Evolutionary conservation across 2,888 invertebrate genomes (phyloP).

Genomic region (Hymenopus coronatus): DNA sequence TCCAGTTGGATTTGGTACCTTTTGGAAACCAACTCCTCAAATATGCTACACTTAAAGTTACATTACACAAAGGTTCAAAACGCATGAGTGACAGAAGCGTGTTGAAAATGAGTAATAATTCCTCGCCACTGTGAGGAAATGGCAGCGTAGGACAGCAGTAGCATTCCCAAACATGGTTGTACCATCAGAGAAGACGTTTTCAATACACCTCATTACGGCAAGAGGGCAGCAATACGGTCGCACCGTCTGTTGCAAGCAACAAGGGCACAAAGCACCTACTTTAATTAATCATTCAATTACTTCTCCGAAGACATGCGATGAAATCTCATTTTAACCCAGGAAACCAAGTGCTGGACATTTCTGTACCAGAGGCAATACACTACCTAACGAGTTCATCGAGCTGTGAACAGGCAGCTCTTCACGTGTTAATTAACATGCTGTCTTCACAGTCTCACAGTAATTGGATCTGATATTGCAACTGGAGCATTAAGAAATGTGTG

Average conservation of each 20-base stretch:
- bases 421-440: not conserved
- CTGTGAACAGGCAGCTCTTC: not conserved
- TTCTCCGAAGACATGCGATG: not conserved
- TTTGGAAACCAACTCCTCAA: no score
- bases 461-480: not conserved
- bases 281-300: constrained; percentile 10
- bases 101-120: no score
- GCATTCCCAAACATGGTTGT: not conserved
- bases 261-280: not conserved
- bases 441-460: not conserved
- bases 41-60: no score
- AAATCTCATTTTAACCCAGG: not conserved
- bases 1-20: no score
- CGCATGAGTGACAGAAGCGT: no score
- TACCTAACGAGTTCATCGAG: not conserved
- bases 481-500: not conserved
- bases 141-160: not conserved
- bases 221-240: not conserved
- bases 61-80: no score
- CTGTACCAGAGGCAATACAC: not conserved
- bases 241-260: not conserved
- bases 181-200: not conserved
- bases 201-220: constrained; percentile 12
- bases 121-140: not conserved
- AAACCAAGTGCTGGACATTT: not conserved